Conservation (phyloP, 2,797 vertebrate genomes). For the Mormyrops attenuatus region DNA sequence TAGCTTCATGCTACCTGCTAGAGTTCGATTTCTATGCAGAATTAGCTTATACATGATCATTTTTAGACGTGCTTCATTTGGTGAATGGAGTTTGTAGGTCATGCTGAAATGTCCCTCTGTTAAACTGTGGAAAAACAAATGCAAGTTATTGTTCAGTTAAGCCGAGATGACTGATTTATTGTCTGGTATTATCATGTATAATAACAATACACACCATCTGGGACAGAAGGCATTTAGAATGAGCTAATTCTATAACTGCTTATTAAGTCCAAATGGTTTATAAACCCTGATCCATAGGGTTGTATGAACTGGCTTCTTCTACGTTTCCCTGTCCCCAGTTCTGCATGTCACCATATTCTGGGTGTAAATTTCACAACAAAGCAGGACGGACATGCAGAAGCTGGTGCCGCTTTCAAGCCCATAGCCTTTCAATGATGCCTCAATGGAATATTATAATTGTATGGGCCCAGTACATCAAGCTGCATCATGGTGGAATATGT, state of each 20-base stretch:
- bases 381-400: not conserved
- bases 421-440: not conserved
- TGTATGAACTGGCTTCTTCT: not conserved
- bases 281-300: not conserved
- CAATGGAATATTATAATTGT: not conserved
- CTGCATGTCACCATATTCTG: not conserved
- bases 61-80: not conserved
- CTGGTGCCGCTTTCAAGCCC: not conserved
- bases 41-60: not conserved
- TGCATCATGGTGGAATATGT: not conserved
- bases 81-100: constrained; percentile 42
- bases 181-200: not conserved
- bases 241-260: not conserved
- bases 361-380: not conserved
- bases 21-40: not conserved
- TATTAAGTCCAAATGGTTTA: not conserved
- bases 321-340: not conserved
- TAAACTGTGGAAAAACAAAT: constrained; percentile 29
- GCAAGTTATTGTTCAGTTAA: constrained; percentile 22
- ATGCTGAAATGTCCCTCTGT: constrained; percentile 37
- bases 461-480: not conserved
- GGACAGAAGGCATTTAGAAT: not conserved
- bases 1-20: constrained; percentile 8
- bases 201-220: not conserved
- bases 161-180: not conserved